phyloP scores from a whole-genome alignment of 2,888 invertebrate species.

The Thera obeliscata region DNA sequence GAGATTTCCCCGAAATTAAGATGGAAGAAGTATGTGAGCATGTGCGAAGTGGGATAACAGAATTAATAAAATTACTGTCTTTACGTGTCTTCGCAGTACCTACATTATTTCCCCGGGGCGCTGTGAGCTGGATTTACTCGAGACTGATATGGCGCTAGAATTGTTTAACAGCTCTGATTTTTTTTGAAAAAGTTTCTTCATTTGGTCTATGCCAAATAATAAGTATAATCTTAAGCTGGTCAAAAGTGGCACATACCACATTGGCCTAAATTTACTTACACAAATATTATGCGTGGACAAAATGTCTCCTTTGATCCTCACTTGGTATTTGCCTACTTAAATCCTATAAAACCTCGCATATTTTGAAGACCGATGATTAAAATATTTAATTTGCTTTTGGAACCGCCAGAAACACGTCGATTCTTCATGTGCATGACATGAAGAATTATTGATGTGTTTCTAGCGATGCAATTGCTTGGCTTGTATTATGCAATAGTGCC shows the following conservation, averaged over 20 bases:
- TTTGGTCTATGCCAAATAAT: background rate
- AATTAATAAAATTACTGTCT: constrained; percentile 39
- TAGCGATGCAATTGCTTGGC: too few relatives aligned
- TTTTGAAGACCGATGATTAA: too few relatives aligned
- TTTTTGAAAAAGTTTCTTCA: constrained; percentile 5
- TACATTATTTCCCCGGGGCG: constrained; percentile 34
- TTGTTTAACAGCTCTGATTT: constrained; percentile 17
- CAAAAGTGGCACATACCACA: background rate
- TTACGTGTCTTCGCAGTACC: constrained; percentile 31
- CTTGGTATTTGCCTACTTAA: background rate
- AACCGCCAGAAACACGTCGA: too few relatives aligned
- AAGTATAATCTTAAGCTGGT: too few relatives aligned
- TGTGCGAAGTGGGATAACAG: constrained; percentile 31
- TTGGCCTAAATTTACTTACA: too few relatives aligned
- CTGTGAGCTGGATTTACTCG: constrained; percentile 23
- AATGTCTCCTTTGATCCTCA: background rate
- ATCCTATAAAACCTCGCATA: background rate
- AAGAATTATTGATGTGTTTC: too few relatives aligned
- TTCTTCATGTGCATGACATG: too few relatives aligned
- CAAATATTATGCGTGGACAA: too few relatives aligned
- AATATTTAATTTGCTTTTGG: too few relatives aligned
- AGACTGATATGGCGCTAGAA: constrained; percentile 16
- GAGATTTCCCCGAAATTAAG: constrained; percentile 39
- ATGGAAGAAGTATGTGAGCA: constrained; percentile 36
- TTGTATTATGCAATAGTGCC: too few relatives aligned